Base-by-base conservation (phyloP, 2,888 invertebrate species). In the Notodonta dromedarius region DNA sequence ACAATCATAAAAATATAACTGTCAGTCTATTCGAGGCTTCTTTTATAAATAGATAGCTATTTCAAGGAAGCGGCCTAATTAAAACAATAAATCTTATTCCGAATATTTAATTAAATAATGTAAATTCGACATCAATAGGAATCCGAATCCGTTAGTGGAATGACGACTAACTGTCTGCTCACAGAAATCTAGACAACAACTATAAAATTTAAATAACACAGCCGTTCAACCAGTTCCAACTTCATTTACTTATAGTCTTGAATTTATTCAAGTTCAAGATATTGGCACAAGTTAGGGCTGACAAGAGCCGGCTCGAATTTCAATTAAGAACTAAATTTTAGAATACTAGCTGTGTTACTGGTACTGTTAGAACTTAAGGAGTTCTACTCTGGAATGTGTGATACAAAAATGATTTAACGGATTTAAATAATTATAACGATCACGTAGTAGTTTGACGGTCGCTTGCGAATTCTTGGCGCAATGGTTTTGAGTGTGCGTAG, bases 81-180 rank as follows among this genome's bases (percentile, higher is more conserved):
- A 11, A 50, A 50, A 12, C 0, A 66, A 61, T 57, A 58, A 71
- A 61, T 64, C 44, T 51, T 44, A 35, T 40, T 54, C 54, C 55
- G 44, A 57, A 48, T 6, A 8, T 6, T 56, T n/a, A 1, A 55
- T 56, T 53, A 32, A 40, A 63, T 42, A 57, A 39, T 54, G 39
- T 4, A 8, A 32, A 68, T 58, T 16, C 16, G 50, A 50, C 46
- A 46, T 46, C 46, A n/a, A 46, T n/a, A 52, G 7, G 52, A 32
- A 52, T 52, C 4, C 13, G 16, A 52, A 12, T 64, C 74, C 71
- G 77, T 74, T 76, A 74, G 51, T 42, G 60, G 46, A 52, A 35
- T 32, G 57, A 35, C 56, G 32, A 14, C 54, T 59, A 51, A 55
- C 53, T 58, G 60, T 56, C 55, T 60, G 56, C 40, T 9, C 48